phyloP scores from a whole-genome alignment of 1,140 invertebrate genomes.

The Pomacea maculata region DNA sequence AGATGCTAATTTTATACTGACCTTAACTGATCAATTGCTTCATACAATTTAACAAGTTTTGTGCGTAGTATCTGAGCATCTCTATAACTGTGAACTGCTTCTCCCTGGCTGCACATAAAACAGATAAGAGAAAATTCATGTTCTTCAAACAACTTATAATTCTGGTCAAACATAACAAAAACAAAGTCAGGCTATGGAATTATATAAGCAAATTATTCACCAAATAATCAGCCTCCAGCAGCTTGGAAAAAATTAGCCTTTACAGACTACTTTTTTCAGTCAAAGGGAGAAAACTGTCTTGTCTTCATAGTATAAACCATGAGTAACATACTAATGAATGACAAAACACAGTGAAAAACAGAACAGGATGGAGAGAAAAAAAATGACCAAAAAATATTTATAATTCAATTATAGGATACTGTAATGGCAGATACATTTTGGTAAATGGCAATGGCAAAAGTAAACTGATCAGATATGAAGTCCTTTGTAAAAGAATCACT shows the following conservation, averaged over 20 bases:
- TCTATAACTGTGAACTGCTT: slow-evolving; percentile 83
- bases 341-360: no score
- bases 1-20: slow-evolving; percentile 43
- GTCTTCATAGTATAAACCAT: no score
- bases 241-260: no score
- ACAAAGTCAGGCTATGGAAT: no score
- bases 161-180: not conserved
- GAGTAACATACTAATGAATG: no score
- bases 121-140: slow-evolving; percentile 1
- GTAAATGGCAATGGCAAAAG: not conserved
- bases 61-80: slow-evolving; percentile 84
- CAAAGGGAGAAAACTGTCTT: no score
- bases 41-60: slow-evolving; percentile 86
- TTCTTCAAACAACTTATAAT: slow-evolving; percentile 1
- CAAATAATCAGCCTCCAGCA: no score
- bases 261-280: no score
- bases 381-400: no score
- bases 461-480: not conserved
- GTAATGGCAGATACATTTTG: not conserved
- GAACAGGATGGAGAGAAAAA: no score
- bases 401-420: no score
- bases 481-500: not conserved
- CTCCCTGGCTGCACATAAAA: slow-evolving; percentile 76
- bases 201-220: no score
- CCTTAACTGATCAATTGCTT: slow-evolving; percentile 82